These are phyloP conservation scores for Anniella stebbinsi DNA, from an alignment of 2,797 vertebrate genomes.

Conservation along the genomic window DNA sequence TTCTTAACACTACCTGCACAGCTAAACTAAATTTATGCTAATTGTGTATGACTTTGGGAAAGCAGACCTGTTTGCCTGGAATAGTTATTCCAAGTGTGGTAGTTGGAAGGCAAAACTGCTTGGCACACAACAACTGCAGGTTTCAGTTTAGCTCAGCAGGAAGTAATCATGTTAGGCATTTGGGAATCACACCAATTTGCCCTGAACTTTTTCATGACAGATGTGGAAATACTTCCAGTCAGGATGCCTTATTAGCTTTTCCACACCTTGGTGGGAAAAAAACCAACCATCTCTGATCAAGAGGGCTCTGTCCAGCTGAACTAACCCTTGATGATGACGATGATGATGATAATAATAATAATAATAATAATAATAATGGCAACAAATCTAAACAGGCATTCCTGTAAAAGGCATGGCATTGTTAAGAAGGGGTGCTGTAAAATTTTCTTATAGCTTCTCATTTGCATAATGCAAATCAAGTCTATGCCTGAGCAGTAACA, in stretches of 20 bases:
- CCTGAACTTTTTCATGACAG: neutral
- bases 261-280: neutral
- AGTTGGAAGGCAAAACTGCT: fast-evolving
- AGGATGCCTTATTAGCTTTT: neutral
- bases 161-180: constrained; percentile 27
- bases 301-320: neutral
- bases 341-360: too few species aligned
- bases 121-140: neutral
- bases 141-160: neutral
- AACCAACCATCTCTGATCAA: neutral
- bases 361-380: neutral
- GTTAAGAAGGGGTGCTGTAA: neutral
- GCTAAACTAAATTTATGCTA: constrained; percentile 3
- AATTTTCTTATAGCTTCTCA: neutral
- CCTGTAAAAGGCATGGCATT: neutral
- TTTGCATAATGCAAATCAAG: neutral
- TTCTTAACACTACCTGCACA: neutral
- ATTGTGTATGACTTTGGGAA: constrained; percentile 16
- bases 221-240: neutral
- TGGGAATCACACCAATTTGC: neutral
- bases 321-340: neutral
- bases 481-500: constrained; percentile 17
- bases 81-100: neutral
- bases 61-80: neutral
- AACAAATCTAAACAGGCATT: neutral